Evolutionary conservation across 2,113 vertebrate genomes (phyloP).

Genomic region (Chaetodon trifascialis): DNA sequence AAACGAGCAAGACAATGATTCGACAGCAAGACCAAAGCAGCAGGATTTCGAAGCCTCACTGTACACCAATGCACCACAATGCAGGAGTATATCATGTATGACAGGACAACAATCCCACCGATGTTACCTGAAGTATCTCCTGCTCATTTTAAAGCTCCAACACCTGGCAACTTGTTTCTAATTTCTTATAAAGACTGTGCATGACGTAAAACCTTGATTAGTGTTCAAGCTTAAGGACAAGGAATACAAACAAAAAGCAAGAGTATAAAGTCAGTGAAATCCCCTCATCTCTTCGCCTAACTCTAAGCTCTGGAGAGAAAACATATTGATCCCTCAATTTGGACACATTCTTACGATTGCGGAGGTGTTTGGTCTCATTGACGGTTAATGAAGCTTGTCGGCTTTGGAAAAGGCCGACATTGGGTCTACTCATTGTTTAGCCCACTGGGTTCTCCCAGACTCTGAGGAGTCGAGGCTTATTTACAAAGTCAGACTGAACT

Average conservation of each 20-base stretch:
- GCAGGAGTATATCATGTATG: conserved; percentile 17
- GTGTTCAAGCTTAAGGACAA: conserved; percentile 48
- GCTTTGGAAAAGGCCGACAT: conserved; percentile 32
- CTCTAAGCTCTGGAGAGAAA: conserved; percentile 41
- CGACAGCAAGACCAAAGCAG: conserved; percentile 36
- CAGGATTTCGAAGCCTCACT: conserved; percentile 46
- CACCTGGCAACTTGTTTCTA: conserved; percentile 27
- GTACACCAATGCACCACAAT: conserved; percentile 9
- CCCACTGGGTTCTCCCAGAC: conserved; percentile 44
- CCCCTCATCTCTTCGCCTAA: not conserved
- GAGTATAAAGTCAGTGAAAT: conserved; percentile 35
- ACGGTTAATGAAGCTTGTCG: conserved; percentile 61
- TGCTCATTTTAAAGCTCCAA: conserved; percentile 60
- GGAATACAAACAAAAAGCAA: conserved; percentile 31
- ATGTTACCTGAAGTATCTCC: conserved; percentile 17
- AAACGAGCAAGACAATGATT: conserved; percentile 40
- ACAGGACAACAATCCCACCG: conserved; percentile 18
- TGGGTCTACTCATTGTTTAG: conserved; percentile 38
- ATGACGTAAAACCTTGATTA: conserved; percentile 49
- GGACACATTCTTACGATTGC: conserved; percentile 48
- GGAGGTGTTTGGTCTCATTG: conserved; percentile 70
- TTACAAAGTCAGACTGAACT: conserved; percentile 47
- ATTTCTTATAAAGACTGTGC: conserved; percentile 44
- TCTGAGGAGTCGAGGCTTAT: conserved; percentile 33
- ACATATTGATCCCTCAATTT: conserved; percentile 68